Evolutionary conservation across 2,888 invertebrate species (phyloP), one percentile per base, ranked within the genome.

Genomic region (Lutraria lutraria): DNA sequence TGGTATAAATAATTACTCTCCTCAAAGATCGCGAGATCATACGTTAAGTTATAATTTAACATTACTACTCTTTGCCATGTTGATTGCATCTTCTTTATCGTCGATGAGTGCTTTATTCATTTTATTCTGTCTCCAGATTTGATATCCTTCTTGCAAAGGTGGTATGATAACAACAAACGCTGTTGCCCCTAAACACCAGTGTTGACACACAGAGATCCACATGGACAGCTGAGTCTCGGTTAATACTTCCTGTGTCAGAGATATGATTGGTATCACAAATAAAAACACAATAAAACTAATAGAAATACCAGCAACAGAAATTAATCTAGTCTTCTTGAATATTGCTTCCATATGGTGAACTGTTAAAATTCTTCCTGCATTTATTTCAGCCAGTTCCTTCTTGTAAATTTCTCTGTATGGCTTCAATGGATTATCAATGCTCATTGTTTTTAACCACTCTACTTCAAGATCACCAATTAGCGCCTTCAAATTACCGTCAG

Each of bases 351-450:
- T 90, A 53, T 90, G 88, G 34, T 86, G 80, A 15, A 88, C 63
- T 6, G 86, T 90, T n/a, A 90, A 63, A 16, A 81, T 83, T 16
- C 25, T 84, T 6, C 93, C 91, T 10, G 88, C 89, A 52, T 89
- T 72, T 56, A 90, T 90, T 13, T 86, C 21, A 15, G 92, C 92
- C 4, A 95, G 92, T 81, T 95, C 95, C 52, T 95, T 92, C 72
- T 89, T 89, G 86, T 94, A 94, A 0, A 91, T 79, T 16, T 90
- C 88, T 21, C 89, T 86, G 93, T 94, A 95, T 0, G 95, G 94
- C 60, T 92, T 93, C 13, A 95, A 89, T 0, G 95, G 95, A 86
- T 95, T 95, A 84, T 95, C 94, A 29, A 95, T 95, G 29, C 93
- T 92, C 53, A 95, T 92, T 4, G 94, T 93, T 80, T 93, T 94